Base-by-base conservation (phyloP, 2,113 vertebrate species). In the Siphamia tubifer region DNA sequence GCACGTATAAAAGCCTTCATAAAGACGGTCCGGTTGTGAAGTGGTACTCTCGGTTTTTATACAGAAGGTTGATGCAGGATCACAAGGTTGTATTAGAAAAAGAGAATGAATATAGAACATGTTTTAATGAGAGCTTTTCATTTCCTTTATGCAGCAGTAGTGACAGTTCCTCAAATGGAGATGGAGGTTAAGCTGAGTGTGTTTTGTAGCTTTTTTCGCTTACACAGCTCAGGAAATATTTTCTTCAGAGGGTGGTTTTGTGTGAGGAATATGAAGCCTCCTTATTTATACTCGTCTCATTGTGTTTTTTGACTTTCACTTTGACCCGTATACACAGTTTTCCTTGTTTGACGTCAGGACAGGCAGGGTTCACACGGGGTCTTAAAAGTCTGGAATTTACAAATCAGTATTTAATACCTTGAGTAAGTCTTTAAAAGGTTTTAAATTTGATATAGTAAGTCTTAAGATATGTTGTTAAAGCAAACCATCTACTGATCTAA, bases 241-340 rank as follows among this genome's bases (percentile, higher is more conserved):
- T 61, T 70, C 42, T 62, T 19, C 39, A 5, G 4, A 32, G 48
- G 38, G 43, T 34, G 24, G 9, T 44, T 65, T 40, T 49, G 16
- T 35, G 15, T 42, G 6, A 80, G 53, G n/a, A 20, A 51, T 52
- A 32, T 36, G 49, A 30, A 73, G 55, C 42, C 21, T 73, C 42
- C 54, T 71, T 72, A 56, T 78, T 56, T 42, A 68, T 39, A 47
- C 42, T 56, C 35, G 65, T 36, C 10, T 25, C 43, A 48, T 64
- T 60, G 48, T 60, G 30, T 24, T 57, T 24, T 57, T 48, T 57
- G 42, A 2, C n/a, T 42, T 70, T 42, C 20, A 17, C 31, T 67
- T 56, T 83, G 74, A 77, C 79, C 63, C 72, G 79, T 44, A 80
- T 80, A 80, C 31, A 31, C 15, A 36, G 40, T 63, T n/a, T 16